phyloP scores from a whole-genome alignment of 2,113 vertebrate species.

The Columbina picui region DNA sequence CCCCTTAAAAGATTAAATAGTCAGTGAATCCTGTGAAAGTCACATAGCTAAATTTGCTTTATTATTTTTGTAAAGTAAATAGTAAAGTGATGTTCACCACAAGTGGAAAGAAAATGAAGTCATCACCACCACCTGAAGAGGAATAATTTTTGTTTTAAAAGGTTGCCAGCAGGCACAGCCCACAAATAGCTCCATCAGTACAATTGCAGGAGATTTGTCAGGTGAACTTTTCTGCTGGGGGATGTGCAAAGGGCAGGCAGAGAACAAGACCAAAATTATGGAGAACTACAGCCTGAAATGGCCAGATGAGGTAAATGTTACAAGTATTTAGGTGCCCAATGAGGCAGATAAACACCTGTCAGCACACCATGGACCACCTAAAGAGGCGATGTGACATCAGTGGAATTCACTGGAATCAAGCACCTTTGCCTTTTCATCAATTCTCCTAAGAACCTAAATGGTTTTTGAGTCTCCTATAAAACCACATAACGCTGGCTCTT shows the following conservation, averaged over 20 bases:
- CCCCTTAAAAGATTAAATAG: constrained; percentile 58
- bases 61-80: constrained; percentile 24
- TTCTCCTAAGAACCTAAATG: not conserved
- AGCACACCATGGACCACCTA: not conserved
- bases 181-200: not conserved
- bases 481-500: not conserved
- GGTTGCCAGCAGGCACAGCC: not conserved
- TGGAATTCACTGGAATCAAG: not conserved
- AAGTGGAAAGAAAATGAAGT: not conserved
- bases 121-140: not conserved
- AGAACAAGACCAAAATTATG: not conserved
- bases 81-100: not conserved
- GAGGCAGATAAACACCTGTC: not conserved
- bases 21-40: constrained; percentile 60
- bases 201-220: not conserved
- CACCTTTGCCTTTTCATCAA: not conserved
- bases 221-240: not conserved
- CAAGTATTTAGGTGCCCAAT: not conserved
- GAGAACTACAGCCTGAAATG: not conserved
- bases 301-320: not conserved
- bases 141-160: not conserved
- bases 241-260: not conserved
- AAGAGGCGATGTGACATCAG: not conserved
- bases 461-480: not conserved
- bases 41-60: constrained; percentile 42